phyloP scores from a whole-genome alignment of 1,140 invertebrate genomes.

The Neoseiulus cucumeris region DNA sequence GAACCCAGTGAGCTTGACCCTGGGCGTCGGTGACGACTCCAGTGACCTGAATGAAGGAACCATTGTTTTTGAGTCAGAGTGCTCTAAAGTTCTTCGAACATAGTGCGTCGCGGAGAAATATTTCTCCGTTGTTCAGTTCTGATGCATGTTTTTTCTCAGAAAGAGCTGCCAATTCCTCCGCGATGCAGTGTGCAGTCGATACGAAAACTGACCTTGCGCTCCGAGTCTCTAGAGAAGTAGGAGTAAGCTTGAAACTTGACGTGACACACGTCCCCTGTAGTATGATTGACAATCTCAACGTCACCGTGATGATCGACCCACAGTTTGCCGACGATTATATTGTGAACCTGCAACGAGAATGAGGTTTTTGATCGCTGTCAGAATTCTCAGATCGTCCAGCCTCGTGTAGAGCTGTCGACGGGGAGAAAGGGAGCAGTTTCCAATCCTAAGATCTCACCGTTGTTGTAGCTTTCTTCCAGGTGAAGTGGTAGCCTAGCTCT shows the following conservation, averaged over 20 bases:
- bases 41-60: conserved; percentile 37
- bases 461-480: conserved; percentile 93
- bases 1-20: conserved; percentile 46
- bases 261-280: conserved; percentile 73
- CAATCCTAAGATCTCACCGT: conserved; percentile 58
- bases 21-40: conserved; percentile 42
- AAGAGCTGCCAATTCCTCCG: too few species aligned
- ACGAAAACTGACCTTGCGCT: conserved; percentile 49
- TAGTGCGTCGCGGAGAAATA: too few species aligned
- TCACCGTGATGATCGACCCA: conserved; percentile 99
- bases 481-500: conserved; percentile 56
- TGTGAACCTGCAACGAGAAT: conserved; percentile 38
- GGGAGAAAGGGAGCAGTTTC: too few species aligned
- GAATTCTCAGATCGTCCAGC: background rate
- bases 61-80: too few species aligned
- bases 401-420: background rate
- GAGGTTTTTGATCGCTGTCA: background rate
- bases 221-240: conserved; percentile 85
- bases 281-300: conserved; percentile 84
- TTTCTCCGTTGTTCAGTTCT: too few species aligned
- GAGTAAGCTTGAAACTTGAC: conserved; percentile 92
- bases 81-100: too few species aligned
- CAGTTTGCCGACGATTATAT: conserved; percentile 95
- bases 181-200: too few species aligned
- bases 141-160: too few species aligned